phyloP scores from a whole-genome alignment of 2,797 vertebrate species.

The Neosalanx taihuensis region DNA sequence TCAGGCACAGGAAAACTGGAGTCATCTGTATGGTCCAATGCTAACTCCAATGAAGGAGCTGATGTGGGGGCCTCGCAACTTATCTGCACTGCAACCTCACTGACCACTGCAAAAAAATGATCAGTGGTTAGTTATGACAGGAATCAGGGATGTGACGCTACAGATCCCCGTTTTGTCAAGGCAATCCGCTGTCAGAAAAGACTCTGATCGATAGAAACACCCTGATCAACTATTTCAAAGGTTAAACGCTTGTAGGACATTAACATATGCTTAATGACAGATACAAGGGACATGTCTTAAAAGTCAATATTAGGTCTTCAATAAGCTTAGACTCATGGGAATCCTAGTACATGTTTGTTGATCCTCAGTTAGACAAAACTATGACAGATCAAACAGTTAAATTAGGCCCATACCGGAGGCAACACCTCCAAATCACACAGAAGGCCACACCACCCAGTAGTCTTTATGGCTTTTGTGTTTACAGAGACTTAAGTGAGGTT shows the following conservation, averaged over 20 bases:
- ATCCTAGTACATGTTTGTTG: constrained; percentile 15
- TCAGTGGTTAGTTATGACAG: constrained; percentile 5
- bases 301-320: constrained; percentile 52
- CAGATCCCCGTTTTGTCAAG: not conserved
- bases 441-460: constrained; percentile 21
- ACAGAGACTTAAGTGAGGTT: constrained; percentile 41
- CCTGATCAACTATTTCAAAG: constrained; percentile 7
- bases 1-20: constrained; percentile 47
- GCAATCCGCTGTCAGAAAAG: constrained; percentile 16
- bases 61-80: constrained; percentile 63
- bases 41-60: constrained; percentile 44
- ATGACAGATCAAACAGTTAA: constrained; percentile 61
- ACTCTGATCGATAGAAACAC: constrained; percentile 3
- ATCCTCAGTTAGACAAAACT: constrained; percentile 34
- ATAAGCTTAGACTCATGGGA: constrained; percentile 30
- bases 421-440: constrained; percentile 66
- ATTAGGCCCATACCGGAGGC: constrained; percentile 37
- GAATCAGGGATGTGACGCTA: not conserved
- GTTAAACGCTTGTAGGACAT: not conserved
- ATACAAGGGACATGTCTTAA: not conserved
- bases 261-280: no score
- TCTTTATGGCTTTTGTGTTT: constrained; percentile 49
- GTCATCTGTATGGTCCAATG: constrained; percentile 31
- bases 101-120: constrained; percentile 45
- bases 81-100: constrained; percentile 45